Evolutionary conservation across 2,888 invertebrate species (phyloP), one percentile per base, ranked within the genome.

Genomic region (Drosophila peninsularis): DNA sequence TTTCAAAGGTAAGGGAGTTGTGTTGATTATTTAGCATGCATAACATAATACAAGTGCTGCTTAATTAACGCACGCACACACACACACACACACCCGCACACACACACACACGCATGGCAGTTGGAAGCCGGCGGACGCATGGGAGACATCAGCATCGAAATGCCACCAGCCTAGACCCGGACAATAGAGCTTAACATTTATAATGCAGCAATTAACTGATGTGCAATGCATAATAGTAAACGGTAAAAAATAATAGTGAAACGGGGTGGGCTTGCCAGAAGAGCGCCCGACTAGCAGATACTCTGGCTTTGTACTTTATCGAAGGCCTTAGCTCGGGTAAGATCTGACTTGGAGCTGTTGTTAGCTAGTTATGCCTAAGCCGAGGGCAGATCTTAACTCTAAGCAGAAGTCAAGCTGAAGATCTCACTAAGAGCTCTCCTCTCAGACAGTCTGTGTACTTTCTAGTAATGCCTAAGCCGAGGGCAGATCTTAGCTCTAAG

Each of bases 141-240:
- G 1, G 3, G 19, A 17, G 10, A 27, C 39, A 27, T 36, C 47
- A 30, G 44, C 34, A 37, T 32, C 27, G 42, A 42, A 55, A 54
- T 56, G 42, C 34, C 52, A 49, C 14, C 42, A 49, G 53, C 55
- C 42, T 17, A 32, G 45, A 2, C n/a, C n/a, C 17, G 30, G 45
- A 60, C 65, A 71, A 66, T 69, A 50, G 19, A 66, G 66, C 65
- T 79, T 76, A 63, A 68, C 71, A 76, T 76, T 76, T 76, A 71
- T 65, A 68, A 71, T 79, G 63, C 75, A 67, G 52, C 73, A 79
- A 70, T 78, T 79, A 79, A 70, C 58, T 61, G 66, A 37, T 47
- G 66, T 71, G 66, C 61, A 58, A 65, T 62, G 71, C 30, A 52
- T 47, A 63, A 57, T 63, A 75, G 71, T 56, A 58, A 42, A 27